Evolutionary conservation across 2,888 invertebrate genomes (phyloP), one percentile per base, ranked within the genome.

Genomic region (Ischnura elegans): DNA sequence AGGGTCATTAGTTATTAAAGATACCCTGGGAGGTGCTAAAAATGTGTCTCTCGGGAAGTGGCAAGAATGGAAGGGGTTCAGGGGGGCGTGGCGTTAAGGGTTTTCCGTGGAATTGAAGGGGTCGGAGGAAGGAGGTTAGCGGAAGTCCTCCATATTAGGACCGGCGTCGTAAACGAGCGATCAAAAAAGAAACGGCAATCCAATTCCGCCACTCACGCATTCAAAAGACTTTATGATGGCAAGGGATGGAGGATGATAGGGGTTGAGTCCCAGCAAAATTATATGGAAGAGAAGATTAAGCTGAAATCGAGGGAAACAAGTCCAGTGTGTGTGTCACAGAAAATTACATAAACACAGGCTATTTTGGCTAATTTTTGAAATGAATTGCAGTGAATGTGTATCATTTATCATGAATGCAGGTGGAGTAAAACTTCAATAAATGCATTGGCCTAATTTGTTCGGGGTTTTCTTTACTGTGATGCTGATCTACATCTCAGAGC

Each of bases 1-100:
- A 29, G 29, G 66, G 66, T 76, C 66, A 76, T 76, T 76, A 76
- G 66, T 76, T 76, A 76, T 76, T 76, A 76, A 76, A 76, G 66
- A 76, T 76, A 36, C 66, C 29, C 29, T 10, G 29, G 5, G 66
- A 76, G 66, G 66, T 36, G 66, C 66, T 76, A 76, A 76, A 76
- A 76, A 76, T 36, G 66, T 36, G 66, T 76, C 66, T 36, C 66
- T 76, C n/a, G 66, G 66, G 13, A n/a, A n/a, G n/a, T 29, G 36
- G 16, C 29, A 29, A 29, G 66, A 36, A 76, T 61, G 66, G 66
- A 76, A 3, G n/a, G 6, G n/a, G n/a, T 61, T 21, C 3, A n/a
- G 3, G 61, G 61, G 10, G 61, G 21, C 21, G 55, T 55, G 8
- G 8, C 8, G 55, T 13, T 5, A n/a, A 6, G 25, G 3, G 61